Base-by-base conservation (phyloP, 2,888 invertebrate species). In the Cephus pygmeus region DNA sequence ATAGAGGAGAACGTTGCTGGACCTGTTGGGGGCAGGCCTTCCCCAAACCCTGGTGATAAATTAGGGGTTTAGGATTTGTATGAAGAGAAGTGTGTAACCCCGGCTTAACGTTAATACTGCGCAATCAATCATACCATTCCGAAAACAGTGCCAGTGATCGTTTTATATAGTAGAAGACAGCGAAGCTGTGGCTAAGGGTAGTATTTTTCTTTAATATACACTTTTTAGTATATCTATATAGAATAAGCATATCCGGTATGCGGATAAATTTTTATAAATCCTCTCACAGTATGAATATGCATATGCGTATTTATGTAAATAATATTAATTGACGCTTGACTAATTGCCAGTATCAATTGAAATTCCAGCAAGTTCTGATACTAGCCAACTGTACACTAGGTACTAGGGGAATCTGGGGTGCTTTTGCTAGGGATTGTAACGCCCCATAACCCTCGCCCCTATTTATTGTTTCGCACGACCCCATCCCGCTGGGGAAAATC, bases 81-180 rank as follows among this genome's bases (percentile, higher is more conserved):
- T 90, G 88, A 89, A 90, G 87, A 88, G 88, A 88, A 90, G 90
- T 90, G 89, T 91, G 90, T 91, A 91, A 90, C 90, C 86, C 89
- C 76, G 88, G 88, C 88, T 91, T 86, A 89, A 87, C 85, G 84
- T 85, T 89, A 88, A 88, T 90, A 84, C 88, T 84, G 73, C 74
- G 85, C 85, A 87, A 91, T 91, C 90, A 88, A 91, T 91, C 91
- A 91, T 90, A 85, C 81, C 81, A 82, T 82, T 81, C 81, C 79
- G 82, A 83, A 85, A 85, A 85, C 83, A 85, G 75, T 77, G 71
- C 71, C 56, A 56, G 56, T 56, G 56, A 56, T 56, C 56, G 23
- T 56, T 56, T 56, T 56, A 56, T 56, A 56, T 9, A 23, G 56
- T 56, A 9, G 2, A 23, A 56, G 56, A 56, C 9, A 56, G 23